Base-by-base conservation (phyloP, 2,113 vertebrate species). In the Mormyrus lacerda region DNA sequence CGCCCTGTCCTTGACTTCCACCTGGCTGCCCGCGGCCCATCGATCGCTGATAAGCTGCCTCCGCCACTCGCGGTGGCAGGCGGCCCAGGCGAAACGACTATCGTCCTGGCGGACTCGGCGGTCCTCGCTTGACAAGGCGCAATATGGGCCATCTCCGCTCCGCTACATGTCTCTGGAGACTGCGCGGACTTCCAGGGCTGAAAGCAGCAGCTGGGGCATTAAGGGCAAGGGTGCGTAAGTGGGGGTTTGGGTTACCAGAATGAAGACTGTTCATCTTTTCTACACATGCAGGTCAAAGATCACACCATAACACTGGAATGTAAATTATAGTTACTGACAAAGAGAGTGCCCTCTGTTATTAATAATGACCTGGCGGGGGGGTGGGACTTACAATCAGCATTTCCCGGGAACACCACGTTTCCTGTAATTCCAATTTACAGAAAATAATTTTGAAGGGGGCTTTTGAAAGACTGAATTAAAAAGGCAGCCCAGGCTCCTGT, bases 1-100 rank as follows among this genome's bases (percentile, higher is more conserved):
- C 88, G 89, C 90, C 85, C 84, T 88, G 89, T 90, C 88, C 87
- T 91, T 91, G 83, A 90, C 91, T 92, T 91, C 91, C 92, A 93
- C 93, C 90, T 91, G 91, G 88, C 88, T 93, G 93, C 92, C 89
- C 91, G 89, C 90, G 19, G 90, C 89, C 90, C 87, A 89, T 91
- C 90, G 89, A 91, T 92, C 87, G 92, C 90, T 91, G 91, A 94
- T 91, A 88, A 91, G 86, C n/a, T 85, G 48, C 87, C 88, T 89
- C 55, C 1, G 87, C 89, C 79, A 85, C 85, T 89, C 51, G 69
- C 91, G 39, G 31, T 85, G 53, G 24, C 58, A 45, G 87, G 55
- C 88, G 87, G 21, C 10, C 2, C 44, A 35, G 82, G 88, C 47
- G 92, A 92, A 89, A 91, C 91, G 89, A 87, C 91, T 91, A 89